phyloP scores from a whole-genome alignment of 2,113 vertebrate species.

The Chrysemys picta region DNA sequence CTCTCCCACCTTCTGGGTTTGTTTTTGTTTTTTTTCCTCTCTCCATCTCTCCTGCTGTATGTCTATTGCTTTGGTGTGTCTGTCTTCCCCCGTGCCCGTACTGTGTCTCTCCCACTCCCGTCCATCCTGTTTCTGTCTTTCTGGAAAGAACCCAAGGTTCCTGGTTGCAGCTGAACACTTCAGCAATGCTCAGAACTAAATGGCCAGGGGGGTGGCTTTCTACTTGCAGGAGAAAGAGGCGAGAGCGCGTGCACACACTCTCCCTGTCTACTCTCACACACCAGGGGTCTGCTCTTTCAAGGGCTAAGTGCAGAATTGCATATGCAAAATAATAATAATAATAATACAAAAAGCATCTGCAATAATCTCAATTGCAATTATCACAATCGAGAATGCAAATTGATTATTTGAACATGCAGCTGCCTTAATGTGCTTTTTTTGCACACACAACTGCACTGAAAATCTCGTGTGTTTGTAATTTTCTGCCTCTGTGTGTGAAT shows the following conservation, averaged over 20 bases:
- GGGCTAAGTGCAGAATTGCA: not conserved
- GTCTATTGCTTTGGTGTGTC: not conserved
- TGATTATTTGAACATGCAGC: not conserved
- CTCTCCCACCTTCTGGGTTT: not conserved
- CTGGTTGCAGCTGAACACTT: not conserved
- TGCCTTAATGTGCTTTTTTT: not conserved
- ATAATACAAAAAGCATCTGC: too few species aligned
- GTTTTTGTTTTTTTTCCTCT: not conserved
- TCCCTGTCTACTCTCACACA: not conserved
- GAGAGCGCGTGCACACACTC: too few species aligned
- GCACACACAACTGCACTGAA: not conserved
- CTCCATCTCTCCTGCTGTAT: not conserved
- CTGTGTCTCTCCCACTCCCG: not conserved
- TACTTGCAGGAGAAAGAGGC: too few species aligned
- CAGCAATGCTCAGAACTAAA: too few species aligned
- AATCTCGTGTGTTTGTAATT: not conserved
- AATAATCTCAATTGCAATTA: not conserved
- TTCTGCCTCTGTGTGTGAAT: too few species aligned
- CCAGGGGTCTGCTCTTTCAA: not conserved
- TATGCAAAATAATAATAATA: not conserved
- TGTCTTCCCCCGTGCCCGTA: not conserved
- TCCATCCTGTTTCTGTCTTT: not conserved
- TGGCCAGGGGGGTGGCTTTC: too few species aligned
- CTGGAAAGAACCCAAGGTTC: not conserved
- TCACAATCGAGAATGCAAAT: not conserved